A percentile compares a stretch with the other conserved stretches of the same genome.
Conservation (phyloP, 1,140 invertebrate genomes). For the Cecropterus lyciades region DNA sequence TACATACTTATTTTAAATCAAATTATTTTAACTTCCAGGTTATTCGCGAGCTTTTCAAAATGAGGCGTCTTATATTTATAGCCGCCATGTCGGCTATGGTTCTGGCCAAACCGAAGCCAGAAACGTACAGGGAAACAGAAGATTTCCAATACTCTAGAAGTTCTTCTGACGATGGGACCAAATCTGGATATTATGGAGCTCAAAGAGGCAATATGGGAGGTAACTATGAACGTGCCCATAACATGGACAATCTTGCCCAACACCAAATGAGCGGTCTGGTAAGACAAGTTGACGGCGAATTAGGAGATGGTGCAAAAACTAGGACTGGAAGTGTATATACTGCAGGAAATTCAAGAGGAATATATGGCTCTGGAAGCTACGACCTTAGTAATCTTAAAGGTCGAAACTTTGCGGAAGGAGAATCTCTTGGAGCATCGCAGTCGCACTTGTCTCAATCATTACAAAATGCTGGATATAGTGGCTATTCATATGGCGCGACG, state of each 20-base stretch:
- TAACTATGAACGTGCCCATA: conserved; percentile 79
- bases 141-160: conserved; percentile 81
- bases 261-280: conserved; percentile 76
- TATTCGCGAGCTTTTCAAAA: conserved; percentile 41
- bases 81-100: conserved; percentile 54
- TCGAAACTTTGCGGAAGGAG: conserved; percentile 68
- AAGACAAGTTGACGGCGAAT: conserved; percentile 69
- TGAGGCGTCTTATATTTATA: conserved; percentile 63
- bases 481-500: conserved; percentile 39
- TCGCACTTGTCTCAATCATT: conserved; percentile 52
- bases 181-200: conserved; percentile 76
- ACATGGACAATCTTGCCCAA: conserved; percentile 78
- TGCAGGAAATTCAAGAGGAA: conserved; percentile 72
- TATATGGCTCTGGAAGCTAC: conserved; percentile 65
- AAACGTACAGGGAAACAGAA: conserved; percentile 78
- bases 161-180: conserved; percentile 71
- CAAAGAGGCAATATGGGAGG: conserved; percentile 82
- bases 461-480: conserved; percentile 45
- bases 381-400: conserved; percentile 67
- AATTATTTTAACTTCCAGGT: conserved; percentile 45
- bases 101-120: conserved; percentile 69
- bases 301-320: conserved; percentile 67
- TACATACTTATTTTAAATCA: not conserved
- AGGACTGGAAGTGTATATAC: conserved; percentile 71
- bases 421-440: conserved; percentile 41